A percentile compares a stretch with the other conserved stretches of the same genome.
Evolutionary conservation across 92 coral and sea anemone genomes (phyloP).

Genomic region (Siderastrea radians): DNA sequence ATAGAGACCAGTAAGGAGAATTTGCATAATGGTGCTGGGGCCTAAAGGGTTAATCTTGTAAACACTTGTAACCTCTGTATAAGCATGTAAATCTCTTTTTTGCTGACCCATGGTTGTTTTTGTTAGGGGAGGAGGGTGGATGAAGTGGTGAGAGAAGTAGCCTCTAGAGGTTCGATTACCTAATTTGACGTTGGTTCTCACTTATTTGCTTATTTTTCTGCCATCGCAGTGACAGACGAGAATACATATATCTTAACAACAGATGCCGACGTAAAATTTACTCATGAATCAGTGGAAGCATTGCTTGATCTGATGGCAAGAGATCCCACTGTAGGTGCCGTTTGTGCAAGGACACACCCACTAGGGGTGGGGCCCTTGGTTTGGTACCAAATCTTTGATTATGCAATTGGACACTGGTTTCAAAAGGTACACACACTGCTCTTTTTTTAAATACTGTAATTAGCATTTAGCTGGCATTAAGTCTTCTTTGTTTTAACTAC

Average conservation of each 20-base stretch:
- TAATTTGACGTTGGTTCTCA: background rate
- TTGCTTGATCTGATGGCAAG: constrained; percentile 90
- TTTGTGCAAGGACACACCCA: constrained; percentile 97
- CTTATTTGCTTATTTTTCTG: background rate
- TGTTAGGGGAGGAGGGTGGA: too few relatives aligned
- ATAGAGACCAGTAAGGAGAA: too few relatives aligned
- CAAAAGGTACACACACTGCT: constrained; percentile 78
- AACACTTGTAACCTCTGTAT: too few relatives aligned
- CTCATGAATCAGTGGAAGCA: constrained; percentile 96
- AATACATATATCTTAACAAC: constrained; percentile 96
- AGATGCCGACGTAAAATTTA: constrained; percentile 94
- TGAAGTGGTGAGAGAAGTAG: too few relatives aligned
- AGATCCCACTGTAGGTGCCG: constrained; percentile 92
- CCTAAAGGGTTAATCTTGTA: too few relatives aligned
- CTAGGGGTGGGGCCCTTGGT: constrained; percentile 94
- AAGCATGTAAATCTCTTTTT: too few relatives aligned
- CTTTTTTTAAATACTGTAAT: too few relatives aligned
- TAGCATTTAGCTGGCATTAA: background rate
- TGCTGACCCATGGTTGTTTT: too few relatives aligned
- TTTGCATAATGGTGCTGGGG: too few relatives aligned
- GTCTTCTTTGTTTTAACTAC: background rate
- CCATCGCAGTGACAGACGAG: constrained; percentile 82
- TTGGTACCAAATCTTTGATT: constrained; percentile 98
- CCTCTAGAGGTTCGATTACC: too few relatives aligned
- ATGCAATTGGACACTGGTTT: constrained; percentile 99